Conservation (phyloP, 2,113 vertebrate genomes). For the Syrmaticus mikado region DNA sequence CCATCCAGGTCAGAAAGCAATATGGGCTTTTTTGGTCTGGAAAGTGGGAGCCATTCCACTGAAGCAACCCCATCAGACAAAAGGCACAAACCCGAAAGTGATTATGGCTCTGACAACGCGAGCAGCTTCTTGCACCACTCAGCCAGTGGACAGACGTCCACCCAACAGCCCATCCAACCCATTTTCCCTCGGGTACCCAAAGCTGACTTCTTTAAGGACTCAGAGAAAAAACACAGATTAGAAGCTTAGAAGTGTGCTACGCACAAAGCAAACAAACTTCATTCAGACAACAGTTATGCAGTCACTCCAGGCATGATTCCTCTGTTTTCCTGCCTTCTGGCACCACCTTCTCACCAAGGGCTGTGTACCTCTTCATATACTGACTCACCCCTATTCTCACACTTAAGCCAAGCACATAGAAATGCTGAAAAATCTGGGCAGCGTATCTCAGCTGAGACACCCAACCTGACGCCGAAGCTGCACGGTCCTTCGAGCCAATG, state of each 20-base stretch:
- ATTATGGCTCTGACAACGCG: not conserved
- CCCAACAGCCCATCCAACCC: not conserved
- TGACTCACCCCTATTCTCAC: not conserved
- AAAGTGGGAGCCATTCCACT: not conserved
- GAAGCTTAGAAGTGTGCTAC: not conserved
- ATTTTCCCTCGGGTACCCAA: not conserved
- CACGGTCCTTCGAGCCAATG: not conserved
- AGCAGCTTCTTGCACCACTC: not conserved
- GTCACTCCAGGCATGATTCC: not conserved
- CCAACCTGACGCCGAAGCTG: not conserved
- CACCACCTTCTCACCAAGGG: not conserved
- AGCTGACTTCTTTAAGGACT: not conserved
- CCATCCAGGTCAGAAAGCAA: not conserved
- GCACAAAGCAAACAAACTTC: not conserved
- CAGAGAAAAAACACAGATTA: not conserved
- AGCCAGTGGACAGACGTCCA: not conserved
- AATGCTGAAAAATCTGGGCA: not conserved
- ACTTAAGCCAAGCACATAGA: not conserved
- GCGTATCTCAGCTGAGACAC: not conserved
- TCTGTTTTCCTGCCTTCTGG: not conserved
- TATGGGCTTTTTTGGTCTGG: not conserved
- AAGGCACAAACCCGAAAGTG: not conserved
- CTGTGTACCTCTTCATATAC: not conserved
- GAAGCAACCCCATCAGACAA: conserved; percentile 7
- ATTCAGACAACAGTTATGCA: not conserved